Base-by-base conservation (phyloP, 2,113 vertebrate genomes). In the Cyanoderma ruficeps region DNA sequence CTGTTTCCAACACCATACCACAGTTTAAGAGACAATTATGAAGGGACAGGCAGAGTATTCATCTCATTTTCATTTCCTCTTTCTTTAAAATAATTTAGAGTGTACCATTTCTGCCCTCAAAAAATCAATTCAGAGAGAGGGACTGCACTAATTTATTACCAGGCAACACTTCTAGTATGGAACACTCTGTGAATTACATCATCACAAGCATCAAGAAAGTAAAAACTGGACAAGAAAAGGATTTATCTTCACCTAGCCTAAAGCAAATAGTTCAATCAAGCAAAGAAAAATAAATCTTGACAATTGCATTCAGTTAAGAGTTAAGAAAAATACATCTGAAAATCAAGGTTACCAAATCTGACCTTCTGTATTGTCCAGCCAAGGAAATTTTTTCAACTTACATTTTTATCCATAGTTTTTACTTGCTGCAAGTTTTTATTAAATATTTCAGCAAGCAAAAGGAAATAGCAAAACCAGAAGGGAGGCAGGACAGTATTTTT, bases 391-490 rank as follows among this genome's bases (percentile, higher is more conserved):
- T 44, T 31, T 41, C 52, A 55, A 22, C 28, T 86, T 70, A 70
- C 14, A 47, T 28, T 83, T 92, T 47, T 44, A n/a, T 46, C 35
- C n/a, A 69, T 17, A 28, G 23, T 2, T 75, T 84, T 76, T 50
- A 42, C 18, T 80, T 90, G 47, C 55, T 67, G 60, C 15, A 67
- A 87, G 24, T 52, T 95, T 91, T 90, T 65, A 81, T 56, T 71
- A 70, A 67, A 56, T 63, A 75, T 81, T 93, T 88, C 39, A 64
- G 63, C 39, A 91, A 92, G 75, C 64, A 90, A 83, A 90, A 92
- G 52, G 83, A 95, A 96, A 95, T 63, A 75, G 39, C 44, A 91
- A 95, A 93, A 94, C 47, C 64, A 83, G 85, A 90, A 83, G 39
- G 35, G 52, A 78, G 71, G 35, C 64, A 67, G 81, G 44, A 88